Conservation (phyloP, 1,140 invertebrate species). For the Brachionus angularis region DNA sequence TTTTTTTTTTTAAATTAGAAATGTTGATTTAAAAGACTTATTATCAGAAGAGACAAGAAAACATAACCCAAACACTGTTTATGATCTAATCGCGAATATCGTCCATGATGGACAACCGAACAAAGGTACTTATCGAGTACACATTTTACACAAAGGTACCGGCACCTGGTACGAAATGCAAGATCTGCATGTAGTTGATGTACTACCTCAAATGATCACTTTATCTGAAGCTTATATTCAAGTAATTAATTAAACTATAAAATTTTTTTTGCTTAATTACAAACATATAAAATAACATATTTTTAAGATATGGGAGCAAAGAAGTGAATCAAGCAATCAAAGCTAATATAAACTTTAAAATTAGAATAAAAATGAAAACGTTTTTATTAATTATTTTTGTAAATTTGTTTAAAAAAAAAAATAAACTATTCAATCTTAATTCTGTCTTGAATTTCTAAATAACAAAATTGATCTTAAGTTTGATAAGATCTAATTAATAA, state of each 20-base stretch:
- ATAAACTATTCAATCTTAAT: too few species aligned
- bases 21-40: constrained; percentile 95
- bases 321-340: too few species aligned
- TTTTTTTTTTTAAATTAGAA: constrained; percentile 62
- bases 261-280: not conserved
- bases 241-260: constrained; percentile 57
- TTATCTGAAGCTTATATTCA: constrained; percentile 98
- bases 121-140: constrained; percentile 79
- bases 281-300: not conserved
- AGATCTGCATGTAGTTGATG: constrained; percentile 95
- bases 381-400: too few species aligned
- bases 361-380: too few species aligned
- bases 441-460: too few species aligned
- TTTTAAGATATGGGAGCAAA: constrained; percentile 25
- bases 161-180: constrained; percentile 90
- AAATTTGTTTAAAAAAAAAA: too few species aligned
- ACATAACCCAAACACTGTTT: constrained; percentile 66
- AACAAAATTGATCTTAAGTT: too few species aligned
- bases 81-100: constrained; percentile 94
- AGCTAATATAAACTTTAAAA: too few species aligned
- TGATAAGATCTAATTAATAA: too few species aligned
- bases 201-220: constrained; percentile 98
- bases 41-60: constrained; percentile 67
- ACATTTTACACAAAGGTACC: constrained; percentile 83
- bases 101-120: constrained; percentile 96